Evolutionary conservation across 92 coral and sea anemone species (phyloP), one percentile per base, ranked within the genome.

Genomic region (Heliopora coerulea): DNA sequence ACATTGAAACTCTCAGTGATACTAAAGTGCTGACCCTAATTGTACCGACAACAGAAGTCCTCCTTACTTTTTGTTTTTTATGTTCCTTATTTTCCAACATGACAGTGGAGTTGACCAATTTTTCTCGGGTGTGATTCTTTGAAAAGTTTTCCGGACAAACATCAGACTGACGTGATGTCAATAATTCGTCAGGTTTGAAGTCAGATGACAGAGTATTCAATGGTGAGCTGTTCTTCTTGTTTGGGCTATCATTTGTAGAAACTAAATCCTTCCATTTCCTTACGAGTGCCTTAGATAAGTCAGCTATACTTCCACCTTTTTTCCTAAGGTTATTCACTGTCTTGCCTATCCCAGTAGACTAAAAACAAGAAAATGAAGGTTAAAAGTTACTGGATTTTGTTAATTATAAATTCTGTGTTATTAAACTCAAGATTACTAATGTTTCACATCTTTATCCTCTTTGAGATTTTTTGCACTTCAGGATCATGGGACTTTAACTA

Each of bases 291-390:
- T 63, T 75, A 12, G 99, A 91, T 4, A 89, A 82, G 1, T 83
- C 88, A 1, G 86, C 89, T 41, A 95, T 73, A 31, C 24, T 49
- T 25, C 81, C 92, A 33, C 85, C 83, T 28, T 75, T 79, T 59
- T 95, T 91, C 65, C 83, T 83, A 15, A 87, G 60, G 8, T 78
- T 86, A 80, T 95, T 95, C 2, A 95, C 84, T 12, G 90, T 67
- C 69, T 91, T 90, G 37, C 99, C 99, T 65, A 95, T 95, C 1
- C 99, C 99, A 44, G 99, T 95, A 35, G 87, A 67, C 99, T 93
- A 54, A 1, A 57, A 63, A 25, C 31, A 68, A 18, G 25, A 0
- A 58, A 58, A 58, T 12, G 2, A 4, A 37, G 11, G 4, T 37
- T 4, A 11, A 37, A 37, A 37, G 6, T 37, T 37, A 37, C 11